These are phyloP conservation scores for Lithophane semibrunnea DNA, from an alignment of 2,888 invertebrate genomes.

Conservation along the genomic window DNA sequence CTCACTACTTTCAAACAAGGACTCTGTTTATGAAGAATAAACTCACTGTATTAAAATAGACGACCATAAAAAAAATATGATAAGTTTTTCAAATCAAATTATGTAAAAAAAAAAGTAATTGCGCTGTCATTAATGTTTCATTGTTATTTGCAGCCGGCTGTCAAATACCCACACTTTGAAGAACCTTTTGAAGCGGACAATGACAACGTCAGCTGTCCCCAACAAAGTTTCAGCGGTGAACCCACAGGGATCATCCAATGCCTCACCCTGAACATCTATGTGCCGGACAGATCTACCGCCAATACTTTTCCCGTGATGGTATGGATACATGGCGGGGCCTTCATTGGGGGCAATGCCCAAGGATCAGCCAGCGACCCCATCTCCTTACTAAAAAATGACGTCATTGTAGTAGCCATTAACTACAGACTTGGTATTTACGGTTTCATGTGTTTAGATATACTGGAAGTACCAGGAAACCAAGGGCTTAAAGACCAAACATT, in stretches of 20 bases:
- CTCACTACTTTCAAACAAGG: too few species aligned
- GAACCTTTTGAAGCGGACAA: slow-evolving; percentile 56
- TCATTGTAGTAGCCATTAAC: slow-evolving; percentile 43
- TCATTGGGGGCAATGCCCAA: slow-evolving; percentile 15
- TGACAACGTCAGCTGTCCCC: slow-evolving; percentile 27
- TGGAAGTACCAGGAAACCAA: slow-evolving; percentile 73
- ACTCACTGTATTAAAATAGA: too few species aligned
- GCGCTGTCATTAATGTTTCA: neutral
- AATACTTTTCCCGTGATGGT: slow-evolving; percentile 42
- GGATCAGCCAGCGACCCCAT: slow-evolving; percentile 6
- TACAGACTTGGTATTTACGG: slow-evolving; percentile 66
- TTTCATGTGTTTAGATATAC: slow-evolving; percentile 65
- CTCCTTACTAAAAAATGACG: slow-evolving; percentile 39
- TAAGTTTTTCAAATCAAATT: too few species aligned
- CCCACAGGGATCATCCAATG: slow-evolving; percentile 59
- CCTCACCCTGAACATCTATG: slow-evolving; percentile 62
- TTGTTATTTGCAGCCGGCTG: slow-evolving; percentile 55
- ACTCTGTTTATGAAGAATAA: too few species aligned
- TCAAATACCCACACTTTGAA: slow-evolving; percentile 57
- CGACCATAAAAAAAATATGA: too few species aligned
- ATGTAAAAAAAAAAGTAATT: too few species aligned
- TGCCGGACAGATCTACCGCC: slow-evolving; percentile 45
- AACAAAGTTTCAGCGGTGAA: neutral
- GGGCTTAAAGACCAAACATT: slow-evolving; percentile 72
- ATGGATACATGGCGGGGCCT: slow-evolving; percentile 52